These are phyloP conservation scores for Lobophora halterata DNA, from an alignment of 2,888 invertebrate genomes.

Conservation along the genomic window DNA sequence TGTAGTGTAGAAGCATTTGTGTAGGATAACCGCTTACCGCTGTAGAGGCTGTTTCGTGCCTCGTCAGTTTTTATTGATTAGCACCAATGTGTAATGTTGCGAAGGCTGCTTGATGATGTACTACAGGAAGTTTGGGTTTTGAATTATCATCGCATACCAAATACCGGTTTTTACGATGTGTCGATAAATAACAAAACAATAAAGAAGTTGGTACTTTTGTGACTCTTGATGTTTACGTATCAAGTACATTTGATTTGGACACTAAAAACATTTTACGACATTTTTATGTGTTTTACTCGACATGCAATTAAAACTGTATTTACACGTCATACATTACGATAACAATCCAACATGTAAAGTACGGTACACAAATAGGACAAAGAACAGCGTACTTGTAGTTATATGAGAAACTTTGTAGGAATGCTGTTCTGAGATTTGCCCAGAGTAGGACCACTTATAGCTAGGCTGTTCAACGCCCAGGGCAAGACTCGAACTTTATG, in stretches of 20 bases:
- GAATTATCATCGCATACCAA: no score
- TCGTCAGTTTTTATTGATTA: conserved; percentile 31
- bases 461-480: not conserved
- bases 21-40: conserved; percentile 36
- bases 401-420: conserved; percentile 12
- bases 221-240: no score
- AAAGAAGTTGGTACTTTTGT: no score
- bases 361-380: conserved; percentile 19
- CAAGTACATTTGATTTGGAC: no score
- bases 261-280: not conserved
- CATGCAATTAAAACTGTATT: conserved; percentile 22
- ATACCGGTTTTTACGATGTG: no score
- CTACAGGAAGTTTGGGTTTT: conserved; percentile 16
- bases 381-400: conserved; percentile 7
- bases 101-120: conserved; percentile 20
- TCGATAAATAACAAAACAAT: no score
- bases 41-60: conserved; percentile 38
- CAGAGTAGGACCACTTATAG: not conserved
- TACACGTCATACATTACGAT: conserved; percentile 21
- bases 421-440: conserved; percentile 7
- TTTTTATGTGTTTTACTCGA: conserved; percentile 15
- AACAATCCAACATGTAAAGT: conserved; percentile 17
- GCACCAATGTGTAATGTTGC: conserved; percentile 30
- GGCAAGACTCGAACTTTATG: conserved; percentile 1
- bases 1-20: conserved; percentile 29